Conservation (phyloP, 2,888 invertebrate species). For the Acanthosepion lycidas region DNA sequence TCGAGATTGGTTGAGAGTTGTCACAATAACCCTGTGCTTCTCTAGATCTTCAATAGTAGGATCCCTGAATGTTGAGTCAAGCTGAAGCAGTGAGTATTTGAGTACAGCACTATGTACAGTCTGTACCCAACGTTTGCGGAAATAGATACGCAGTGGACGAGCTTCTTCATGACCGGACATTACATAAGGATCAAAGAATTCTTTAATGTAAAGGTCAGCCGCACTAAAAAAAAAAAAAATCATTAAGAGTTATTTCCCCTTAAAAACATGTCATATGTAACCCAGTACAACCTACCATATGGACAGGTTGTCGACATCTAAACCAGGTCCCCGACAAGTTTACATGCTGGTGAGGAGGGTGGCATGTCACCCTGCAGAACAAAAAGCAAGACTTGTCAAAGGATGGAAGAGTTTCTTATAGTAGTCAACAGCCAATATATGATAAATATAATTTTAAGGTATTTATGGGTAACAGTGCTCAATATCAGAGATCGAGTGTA, state of each 20-base stretch:
- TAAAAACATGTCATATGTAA: neutral
- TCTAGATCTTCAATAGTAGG: slow-evolving; percentile 84
- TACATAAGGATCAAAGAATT: slow-evolving; percentile 86
- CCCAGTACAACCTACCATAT: too few relatives aligned
- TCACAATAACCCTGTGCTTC: slow-evolving; percentile 83
- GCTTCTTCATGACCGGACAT: slow-evolving; percentile 81
- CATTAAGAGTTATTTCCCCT: neutral
- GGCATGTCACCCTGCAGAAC: too few relatives aligned
- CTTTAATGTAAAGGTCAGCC: slow-evolving; percentile 88
- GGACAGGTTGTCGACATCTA: too few relatives aligned
- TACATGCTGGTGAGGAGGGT: too few relatives aligned
- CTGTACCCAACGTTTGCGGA: slow-evolving; percentile 85
- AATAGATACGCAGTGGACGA: slow-evolving; percentile 85
- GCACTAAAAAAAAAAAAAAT: slow-evolving; percentile 77
- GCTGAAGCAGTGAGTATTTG: slow-evolving; percentile 84
- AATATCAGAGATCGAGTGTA: too few relatives aligned
- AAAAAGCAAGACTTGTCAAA: too few relatives aligned
- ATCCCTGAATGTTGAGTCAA: slow-evolving; percentile 78
- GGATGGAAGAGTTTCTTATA: too few relatives aligned
- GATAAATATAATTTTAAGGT: too few relatives aligned
- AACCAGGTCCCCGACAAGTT: too few relatives aligned
- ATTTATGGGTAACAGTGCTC: too few relatives aligned
- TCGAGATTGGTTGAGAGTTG: slow-evolving; percentile 86
- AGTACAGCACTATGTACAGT: slow-evolving; percentile 84
- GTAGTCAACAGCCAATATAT: too few relatives aligned